Conservation (phyloP, 2,888 invertebrate species). For the Ypsolopha sequella region DNA sequence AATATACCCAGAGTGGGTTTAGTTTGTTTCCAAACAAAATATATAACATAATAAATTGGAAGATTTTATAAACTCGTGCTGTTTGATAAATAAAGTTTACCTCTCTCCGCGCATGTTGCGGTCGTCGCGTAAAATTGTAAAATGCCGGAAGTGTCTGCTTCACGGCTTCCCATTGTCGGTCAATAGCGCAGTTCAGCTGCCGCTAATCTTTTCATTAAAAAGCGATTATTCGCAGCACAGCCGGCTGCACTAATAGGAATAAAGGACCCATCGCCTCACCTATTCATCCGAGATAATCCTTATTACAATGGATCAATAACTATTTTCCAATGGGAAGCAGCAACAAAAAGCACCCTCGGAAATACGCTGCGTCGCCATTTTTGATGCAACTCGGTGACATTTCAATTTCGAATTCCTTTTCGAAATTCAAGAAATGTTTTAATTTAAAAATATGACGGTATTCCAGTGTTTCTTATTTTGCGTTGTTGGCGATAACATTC, state of each 20-base stretch:
- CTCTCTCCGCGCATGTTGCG: constrained; percentile 1
- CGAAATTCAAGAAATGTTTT: constrained; percentile 24
- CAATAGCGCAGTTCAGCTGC: constrained; percentile 12
- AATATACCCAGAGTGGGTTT: too few species aligned
- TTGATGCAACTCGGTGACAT: constrained; percentile 52
- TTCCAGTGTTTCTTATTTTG: not conserved
- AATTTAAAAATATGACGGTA: not conserved
- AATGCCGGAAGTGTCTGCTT: constrained; percentile 48
- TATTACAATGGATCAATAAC: constrained; percentile 20
- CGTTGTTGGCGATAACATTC: not conserved
- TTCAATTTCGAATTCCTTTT: constrained; percentile 63
- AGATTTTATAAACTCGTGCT: not conserved
- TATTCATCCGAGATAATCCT: constrained; percentile 17
- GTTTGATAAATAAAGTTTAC: not conserved
- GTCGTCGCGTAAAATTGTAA: constrained; percentile 44
- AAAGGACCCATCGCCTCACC: constrained; percentile 25
- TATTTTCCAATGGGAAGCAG: constrained; percentile 15
- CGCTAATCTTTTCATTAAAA: constrained; percentile 69
- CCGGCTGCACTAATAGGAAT: constrained; percentile 61
- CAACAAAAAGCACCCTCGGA: constrained; percentile 25
- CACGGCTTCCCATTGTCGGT: constrained; percentile 35
- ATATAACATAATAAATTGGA: too few species aligned
- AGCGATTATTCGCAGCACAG: constrained; percentile 66
- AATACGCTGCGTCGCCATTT: constrained; percentile 44
- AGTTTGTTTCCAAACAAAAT: too few species aligned